A percentile compares a stretch with the other conserved stretches of the same genome.
Evolutionary conservation across 2,888 invertebrate genomes (phyloP).

Genomic region (Thecophora atra): DNA sequence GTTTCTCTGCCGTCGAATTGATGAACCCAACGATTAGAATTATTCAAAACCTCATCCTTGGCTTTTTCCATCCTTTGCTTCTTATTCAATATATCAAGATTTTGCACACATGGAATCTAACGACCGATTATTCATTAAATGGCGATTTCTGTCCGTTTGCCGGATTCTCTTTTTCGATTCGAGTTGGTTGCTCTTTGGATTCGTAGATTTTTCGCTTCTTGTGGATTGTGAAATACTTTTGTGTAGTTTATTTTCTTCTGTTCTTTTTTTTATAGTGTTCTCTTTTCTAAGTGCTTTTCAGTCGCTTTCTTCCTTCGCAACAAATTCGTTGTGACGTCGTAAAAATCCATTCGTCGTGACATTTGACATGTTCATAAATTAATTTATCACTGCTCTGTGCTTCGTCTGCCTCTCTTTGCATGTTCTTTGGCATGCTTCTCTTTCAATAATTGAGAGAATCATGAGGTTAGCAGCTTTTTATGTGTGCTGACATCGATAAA

Average conservation of each 20-base stretch:
- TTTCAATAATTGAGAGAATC: neutral
- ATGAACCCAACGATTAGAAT: too few relatives aligned
- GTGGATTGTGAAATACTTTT: neutral
- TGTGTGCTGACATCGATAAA: too few relatives aligned
- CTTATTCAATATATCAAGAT: too few relatives aligned
- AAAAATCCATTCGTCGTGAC: constrained; percentile 14
- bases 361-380: constrained; percentile 20
- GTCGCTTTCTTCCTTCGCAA: neutral
- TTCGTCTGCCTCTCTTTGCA: neutral
- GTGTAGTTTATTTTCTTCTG: neutral
- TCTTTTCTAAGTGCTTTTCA: neutral
- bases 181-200: neutral
- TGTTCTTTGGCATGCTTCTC: neutral
- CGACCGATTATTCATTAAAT: constrained; percentile 5
- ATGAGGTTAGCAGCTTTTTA: too few relatives aligned
- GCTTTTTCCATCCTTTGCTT: too few relatives aligned
- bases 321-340: neutral
- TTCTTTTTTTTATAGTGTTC: neutral
- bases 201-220: neutral
- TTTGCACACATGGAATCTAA: too few relatives aligned
- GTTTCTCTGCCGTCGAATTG: too few relatives aligned
- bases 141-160: neutral
- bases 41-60: too few relatives aligned
- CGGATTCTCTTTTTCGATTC: neutral
- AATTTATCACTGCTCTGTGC: neutral